Evolutionary conservation across 2,888 invertebrate species (phyloP).

Genomic region (Drosophila bunnanda): DNA sequence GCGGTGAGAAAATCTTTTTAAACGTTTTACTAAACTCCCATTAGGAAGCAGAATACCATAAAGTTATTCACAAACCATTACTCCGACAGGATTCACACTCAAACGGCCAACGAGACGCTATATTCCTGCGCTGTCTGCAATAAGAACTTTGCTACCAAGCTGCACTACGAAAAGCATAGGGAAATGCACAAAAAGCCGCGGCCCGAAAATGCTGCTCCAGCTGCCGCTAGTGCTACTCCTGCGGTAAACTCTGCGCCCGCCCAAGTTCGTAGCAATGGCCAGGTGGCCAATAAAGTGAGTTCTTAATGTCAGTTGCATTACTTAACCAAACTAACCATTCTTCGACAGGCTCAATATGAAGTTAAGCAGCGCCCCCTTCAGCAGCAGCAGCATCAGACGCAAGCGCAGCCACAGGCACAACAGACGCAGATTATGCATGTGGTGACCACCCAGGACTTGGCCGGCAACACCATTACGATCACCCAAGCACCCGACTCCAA

Average conservation of each 20-base stretch:
- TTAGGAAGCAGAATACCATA: neutral
- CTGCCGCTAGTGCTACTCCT: constrained; percentile 34
- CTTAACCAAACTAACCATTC: neutral
- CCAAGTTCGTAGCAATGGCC: constrained; percentile 27
- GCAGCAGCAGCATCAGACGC: constrained; percentile 45
- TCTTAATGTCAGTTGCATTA: neutral
- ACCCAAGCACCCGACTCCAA: constrained; percentile 83
- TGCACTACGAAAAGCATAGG: constrained; percentile 88
- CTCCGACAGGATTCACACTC: constrained; percentile 78
- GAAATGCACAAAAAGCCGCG: constrained; percentile 85
- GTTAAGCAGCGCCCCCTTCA: constrained; percentile 31
- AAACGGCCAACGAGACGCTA: constrained; percentile 83
- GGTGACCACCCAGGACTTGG: constrained; percentile 79
- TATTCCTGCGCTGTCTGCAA: constrained; percentile 88
- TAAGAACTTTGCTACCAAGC: constrained; percentile 88
- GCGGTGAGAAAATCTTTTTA: constrained; percentile 70
- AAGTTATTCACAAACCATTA: neutral
- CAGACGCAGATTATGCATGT: constrained; percentile 83
- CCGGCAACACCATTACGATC: constrained; percentile 83
- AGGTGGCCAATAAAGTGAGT: constrained; percentile 34
- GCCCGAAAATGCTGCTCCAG: constrained; percentile 44
- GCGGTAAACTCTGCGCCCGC: neutral
- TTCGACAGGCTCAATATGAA: constrained; percentile 40
- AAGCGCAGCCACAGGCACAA: constrained; percentile 49
- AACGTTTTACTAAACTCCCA: neutral